Evolutionary conservation across 2,113 vertebrate genomes (phyloP), one percentile per base, ranked within the genome.

Genomic region (Tragelaphus scriptus): DNA sequence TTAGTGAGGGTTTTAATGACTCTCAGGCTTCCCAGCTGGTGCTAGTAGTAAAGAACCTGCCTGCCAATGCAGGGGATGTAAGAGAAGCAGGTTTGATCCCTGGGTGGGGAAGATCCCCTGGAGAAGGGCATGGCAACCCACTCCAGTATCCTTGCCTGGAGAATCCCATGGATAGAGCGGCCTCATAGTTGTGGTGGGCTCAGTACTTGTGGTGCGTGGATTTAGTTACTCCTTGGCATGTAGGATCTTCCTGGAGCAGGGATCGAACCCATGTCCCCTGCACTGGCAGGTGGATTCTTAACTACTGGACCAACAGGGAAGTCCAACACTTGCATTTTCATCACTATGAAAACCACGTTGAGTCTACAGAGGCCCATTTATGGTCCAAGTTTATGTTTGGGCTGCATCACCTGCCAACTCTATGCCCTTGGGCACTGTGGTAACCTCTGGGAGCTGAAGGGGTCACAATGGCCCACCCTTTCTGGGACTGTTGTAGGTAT

Each of bases 381-480:
- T 26, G 5, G 58, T n/a, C 75, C 16, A 44, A 28, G 9, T 81
- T 75, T 56, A 85, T n/a, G 15, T 85, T 49, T 71, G 23, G 51
- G 7, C 19, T 47, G 53, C 26, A 32, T 23, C 26, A 25, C 44
- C 26, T 59, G n/a, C 32, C 28, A 51, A 5, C 23, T 85, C 4
- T 71, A 61, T 81, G 40, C 7, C 59, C 59, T n/a, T 16, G 51
- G 88, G 15, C 6, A 16, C 26, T 17, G 3, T 16, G 16, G 49
- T 7, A 47, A 23, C 68, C 58, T 32, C 26, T 16, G 11, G 15
- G 28, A 28, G 10, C 40, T 47, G 47, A 6, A 8, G 23, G 13
- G 25, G 2, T 40, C 49, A 51, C 2, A 6, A 7, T 14, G 15
- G 40, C 2, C 30, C 21, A 7, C 1, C 7, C 6, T 12, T 51